These are phyloP conservation scores for Erythrolamprus reginae DNA, from an alignment of 2,113 vertebrate species.

Conservation along the genomic window DNA sequence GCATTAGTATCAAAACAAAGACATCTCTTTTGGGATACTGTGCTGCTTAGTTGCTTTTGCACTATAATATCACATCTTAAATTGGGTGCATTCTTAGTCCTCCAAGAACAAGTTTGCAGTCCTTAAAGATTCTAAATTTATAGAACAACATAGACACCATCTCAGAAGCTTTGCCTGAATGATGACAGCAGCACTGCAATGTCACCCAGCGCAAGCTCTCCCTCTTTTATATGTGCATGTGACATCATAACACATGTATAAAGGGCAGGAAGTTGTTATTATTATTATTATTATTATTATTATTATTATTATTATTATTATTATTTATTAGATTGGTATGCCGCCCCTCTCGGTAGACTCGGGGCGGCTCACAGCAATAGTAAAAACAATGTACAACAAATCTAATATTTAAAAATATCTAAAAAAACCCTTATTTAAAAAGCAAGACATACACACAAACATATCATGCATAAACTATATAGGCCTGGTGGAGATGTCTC, in stretches of 20 bases:
- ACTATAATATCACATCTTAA: background rate
- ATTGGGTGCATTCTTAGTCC: background rate
- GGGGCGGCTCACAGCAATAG: no score
- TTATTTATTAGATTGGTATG: no score
- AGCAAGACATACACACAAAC: no score
- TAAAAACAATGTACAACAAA: no score
- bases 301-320: no score
- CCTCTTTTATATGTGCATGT: background rate
- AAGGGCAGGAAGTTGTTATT: no score
- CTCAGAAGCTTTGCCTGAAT: background rate
- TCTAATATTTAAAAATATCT: no score
- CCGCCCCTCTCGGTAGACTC: no score
- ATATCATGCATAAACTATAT: no score
- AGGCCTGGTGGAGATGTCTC: no score
- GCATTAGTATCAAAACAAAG: background rate
- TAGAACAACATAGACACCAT: background rate
- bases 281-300: no score
- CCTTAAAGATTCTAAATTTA: background rate
- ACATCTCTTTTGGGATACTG: background rate
- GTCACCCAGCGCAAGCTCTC: background rate
- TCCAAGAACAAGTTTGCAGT: background rate
- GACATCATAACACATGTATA: background rate
- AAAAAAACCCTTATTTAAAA: no score
- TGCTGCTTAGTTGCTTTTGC: background rate
- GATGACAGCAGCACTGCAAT: background rate